Percentiles rank a stretch among this genome's conserved stretches.
phyloP scores from a whole-genome alignment of 2,888 invertebrate genomes.

The Notodonta dromedarius region DNA sequence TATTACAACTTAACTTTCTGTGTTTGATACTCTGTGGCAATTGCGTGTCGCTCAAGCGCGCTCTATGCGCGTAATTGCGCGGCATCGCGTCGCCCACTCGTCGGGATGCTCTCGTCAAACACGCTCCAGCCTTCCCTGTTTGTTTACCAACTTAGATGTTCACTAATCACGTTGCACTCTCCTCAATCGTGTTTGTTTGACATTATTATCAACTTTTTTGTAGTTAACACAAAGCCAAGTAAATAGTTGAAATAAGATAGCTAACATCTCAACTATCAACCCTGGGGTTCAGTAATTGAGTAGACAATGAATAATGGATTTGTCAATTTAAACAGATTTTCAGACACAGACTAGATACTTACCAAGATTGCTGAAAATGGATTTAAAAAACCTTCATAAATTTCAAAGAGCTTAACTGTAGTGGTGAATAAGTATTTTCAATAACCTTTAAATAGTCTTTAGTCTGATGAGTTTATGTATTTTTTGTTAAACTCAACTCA shows the following conservation, averaged over 20 bases:
- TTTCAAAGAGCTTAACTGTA: too few relatives aligned
- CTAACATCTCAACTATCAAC: too few relatives aligned
- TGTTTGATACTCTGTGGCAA: not conserved
- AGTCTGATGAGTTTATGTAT: too few relatives aligned
- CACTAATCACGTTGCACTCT: conserved; percentile 28
- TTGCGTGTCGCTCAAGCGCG: conserved; percentile 18
- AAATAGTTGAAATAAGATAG: not conserved
- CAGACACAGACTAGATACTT: too few relatives aligned
- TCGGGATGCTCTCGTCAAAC: conserved; percentile 24
- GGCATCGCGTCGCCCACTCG: conserved; percentile 45
- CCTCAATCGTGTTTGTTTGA: not conserved
- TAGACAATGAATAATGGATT: not conserved
- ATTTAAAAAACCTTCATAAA: too few relatives aligned
- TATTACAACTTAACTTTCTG: not conserved
- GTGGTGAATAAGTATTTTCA: too few relatives aligned
- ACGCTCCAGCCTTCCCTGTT: conserved; percentile 26
- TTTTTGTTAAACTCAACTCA: too few relatives aligned
- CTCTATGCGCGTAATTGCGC: conserved; percentile 50
- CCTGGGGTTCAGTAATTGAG: too few relatives aligned
- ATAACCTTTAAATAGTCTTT: too few relatives aligned
- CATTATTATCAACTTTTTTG: not conserved
- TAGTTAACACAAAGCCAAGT: not conserved
- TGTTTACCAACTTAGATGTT: conserved; percentile 35
- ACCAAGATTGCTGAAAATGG: too few relatives aligned
- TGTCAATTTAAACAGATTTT: too few relatives aligned